Evolutionary conservation across 1,140 invertebrate genomes (phyloP).

Genomic region (Drosophila athabasca): DNA sequence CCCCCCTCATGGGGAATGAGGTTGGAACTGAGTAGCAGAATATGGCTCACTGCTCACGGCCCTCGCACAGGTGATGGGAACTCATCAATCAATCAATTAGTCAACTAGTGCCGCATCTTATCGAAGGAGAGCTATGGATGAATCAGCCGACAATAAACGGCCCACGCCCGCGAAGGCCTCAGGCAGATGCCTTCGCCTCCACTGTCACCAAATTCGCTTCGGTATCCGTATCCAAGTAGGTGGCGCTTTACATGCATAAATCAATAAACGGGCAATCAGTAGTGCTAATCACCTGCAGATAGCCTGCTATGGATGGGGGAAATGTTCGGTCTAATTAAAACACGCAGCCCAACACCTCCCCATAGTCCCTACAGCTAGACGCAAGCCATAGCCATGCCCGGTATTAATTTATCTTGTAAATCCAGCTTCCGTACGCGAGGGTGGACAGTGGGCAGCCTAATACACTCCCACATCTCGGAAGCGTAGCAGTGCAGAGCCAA

Average conservation of each 20-base stretch:
- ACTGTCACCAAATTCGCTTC: too few relatives aligned
- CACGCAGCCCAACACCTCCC: too few relatives aligned
- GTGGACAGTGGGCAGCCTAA: too few relatives aligned
- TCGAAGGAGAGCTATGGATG: conserved; percentile 5
- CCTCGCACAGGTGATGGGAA: neutral
- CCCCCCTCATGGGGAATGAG: neutral
- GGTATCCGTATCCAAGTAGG: conserved; percentile 36
- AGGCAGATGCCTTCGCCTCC: too few relatives aligned
- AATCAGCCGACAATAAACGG: conserved; percentile 20
- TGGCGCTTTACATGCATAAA: conserved; percentile 33
- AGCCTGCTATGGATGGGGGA: conserved; percentile 15
- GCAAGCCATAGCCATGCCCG: too few relatives aligned
- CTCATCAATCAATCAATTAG: conserved; percentile 53
- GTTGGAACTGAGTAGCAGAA: neutral
- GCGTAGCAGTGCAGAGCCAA: conserved; percentile 31
- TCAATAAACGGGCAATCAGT: conserved; percentile 65
- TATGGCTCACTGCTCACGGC: too few relatives aligned
- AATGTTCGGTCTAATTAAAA: neutral
- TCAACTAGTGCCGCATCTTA: conserved; percentile 29
- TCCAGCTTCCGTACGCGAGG: conserved; percentile 16
- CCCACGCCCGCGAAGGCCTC: too few relatives aligned
- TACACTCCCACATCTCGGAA: too few relatives aligned
- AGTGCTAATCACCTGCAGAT: conserved; percentile 47
- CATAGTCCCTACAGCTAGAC: neutral
- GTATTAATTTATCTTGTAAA: too few relatives aligned